Evolutionary conservation across 2,888 invertebrate genomes (phyloP).

Genomic region (Tenthredo mesomela): DNA sequence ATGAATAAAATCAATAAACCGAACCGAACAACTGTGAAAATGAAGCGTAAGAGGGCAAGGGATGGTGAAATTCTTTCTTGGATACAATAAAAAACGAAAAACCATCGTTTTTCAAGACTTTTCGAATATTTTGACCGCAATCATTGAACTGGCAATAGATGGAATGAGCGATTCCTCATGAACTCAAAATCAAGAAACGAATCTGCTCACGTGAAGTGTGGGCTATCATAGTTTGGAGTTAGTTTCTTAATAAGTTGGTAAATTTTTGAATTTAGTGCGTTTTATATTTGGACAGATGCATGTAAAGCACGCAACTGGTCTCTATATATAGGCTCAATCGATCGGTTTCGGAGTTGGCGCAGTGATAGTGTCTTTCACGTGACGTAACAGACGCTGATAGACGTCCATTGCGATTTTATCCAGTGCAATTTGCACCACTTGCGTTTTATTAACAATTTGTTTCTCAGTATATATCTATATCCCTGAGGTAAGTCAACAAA

Average conservation of each 20-base stretch:
- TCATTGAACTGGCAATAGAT: not conserved
- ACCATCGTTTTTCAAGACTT: not conserved
- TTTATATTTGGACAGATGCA: conserved; percentile 9
- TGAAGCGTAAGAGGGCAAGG: not conserved
- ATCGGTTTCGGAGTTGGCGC: conserved; percentile 24
- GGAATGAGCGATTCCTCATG: not conserved
- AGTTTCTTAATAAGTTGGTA: not conserved
- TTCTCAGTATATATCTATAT: not conserved
- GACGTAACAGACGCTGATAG: conserved; percentile 17
- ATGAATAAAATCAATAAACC: not conserved
- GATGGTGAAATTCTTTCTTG: not conserved
- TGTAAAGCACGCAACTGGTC: conserved; percentile 16
- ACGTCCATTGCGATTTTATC: conserved; percentile 14
- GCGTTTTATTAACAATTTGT: not conserved
- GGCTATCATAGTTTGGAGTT: not conserved
- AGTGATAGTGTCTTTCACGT: conserved; percentile 5
- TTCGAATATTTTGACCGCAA: not conserved
- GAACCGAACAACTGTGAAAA: not conserved
- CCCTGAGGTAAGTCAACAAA: not conserved
- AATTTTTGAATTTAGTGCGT: not conserved
- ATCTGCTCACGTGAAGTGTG: not conserved
- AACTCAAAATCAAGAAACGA: not conserved
- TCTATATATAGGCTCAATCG: conserved; percentile 18
- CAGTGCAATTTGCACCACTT: conserved; percentile 4
- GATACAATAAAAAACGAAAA: not conserved